Evolutionary conservation across 2,113 vertebrate genomes (phyloP).

Genomic region (Pelodiscus sinensis): DNA sequence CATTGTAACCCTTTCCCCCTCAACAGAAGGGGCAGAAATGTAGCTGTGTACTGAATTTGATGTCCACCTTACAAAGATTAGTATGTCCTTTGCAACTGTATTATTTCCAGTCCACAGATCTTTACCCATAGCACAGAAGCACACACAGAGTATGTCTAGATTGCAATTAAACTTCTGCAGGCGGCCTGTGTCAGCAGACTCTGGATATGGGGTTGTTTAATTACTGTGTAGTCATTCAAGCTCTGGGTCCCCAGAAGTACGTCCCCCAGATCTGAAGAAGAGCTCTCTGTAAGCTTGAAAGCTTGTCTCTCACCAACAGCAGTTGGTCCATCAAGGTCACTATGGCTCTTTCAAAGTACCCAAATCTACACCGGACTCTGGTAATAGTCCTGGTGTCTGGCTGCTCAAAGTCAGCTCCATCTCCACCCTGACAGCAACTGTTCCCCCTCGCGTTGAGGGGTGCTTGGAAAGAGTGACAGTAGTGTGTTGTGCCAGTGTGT

Average conservation of each 20-base stretch:
- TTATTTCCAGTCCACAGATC: not conserved
- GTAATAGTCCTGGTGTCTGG: not conserved
- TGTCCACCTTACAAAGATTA: not conserved
- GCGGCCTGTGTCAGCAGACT: not conserved
- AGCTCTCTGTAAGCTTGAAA: not conserved
- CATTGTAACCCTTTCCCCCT: constrained; percentile 23
- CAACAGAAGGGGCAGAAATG: constrained; percentile 40
- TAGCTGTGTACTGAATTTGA: constrained; percentile 20
- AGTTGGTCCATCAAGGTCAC: not conserved
- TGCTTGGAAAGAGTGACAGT: not conserved
- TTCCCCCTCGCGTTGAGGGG: not conserved
- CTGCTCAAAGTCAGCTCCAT: not conserved
- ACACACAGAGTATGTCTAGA: not conserved
- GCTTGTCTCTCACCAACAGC: not conserved
- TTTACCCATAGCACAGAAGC: not conserved
- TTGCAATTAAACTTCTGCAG: not conserved
- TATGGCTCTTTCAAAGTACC: not conserved
- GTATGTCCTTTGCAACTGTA: constrained; percentile 41
- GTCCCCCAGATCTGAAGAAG: not conserved
- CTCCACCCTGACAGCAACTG: not conserved
- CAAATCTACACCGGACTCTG: not conserved
- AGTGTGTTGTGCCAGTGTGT: not conserved
- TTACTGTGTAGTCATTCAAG: too few species aligned
- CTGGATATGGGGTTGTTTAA: too few species aligned
- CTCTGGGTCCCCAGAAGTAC: not conserved